Base-by-base conservation (phyloP, 1,140 invertebrate species). In the Latrodectus geometricus region DNA sequence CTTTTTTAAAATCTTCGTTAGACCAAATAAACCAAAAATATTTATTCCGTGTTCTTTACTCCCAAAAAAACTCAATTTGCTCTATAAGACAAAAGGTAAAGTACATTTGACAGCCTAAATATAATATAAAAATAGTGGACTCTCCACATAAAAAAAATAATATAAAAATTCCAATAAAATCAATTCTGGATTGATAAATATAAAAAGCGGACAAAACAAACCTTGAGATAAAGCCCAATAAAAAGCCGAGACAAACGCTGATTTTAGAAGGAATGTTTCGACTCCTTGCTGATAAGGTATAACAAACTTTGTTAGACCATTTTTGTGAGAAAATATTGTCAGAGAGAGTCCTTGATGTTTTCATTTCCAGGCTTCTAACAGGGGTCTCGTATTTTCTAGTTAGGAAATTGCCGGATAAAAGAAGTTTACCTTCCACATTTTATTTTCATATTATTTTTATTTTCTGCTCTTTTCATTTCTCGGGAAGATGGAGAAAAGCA, bases 391-490 rank as follows among this genome's bases (percentile, higher is more conserved):
- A 68, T 79, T 79, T 79, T 79, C 77, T 79, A 79, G 77, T 79
- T 79, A 79, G 77, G 77, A 79, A 66, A 79, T 79, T 79, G 61
- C 48, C 68, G 77, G 77, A 79, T 79, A 79, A 79, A 76, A 76
- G 74, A 76, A 76, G 74, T 76, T 76, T 76, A 7, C 15, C 54
- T 0, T 61, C 11, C 7, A 50, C 72, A 48, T 20, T 76, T 76
- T 76, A 54, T 76, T 20, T 50, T 15, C 9, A 35, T 61, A 61
- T 61, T 61, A 11, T 61, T 61, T 61, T 61, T 61, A 61, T 61
- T 61, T 61, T 61, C 17, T 61, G 17, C 17, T 61, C 54, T 61
- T 61, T 61, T 61, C 54, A 61, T 61, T 17, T 61, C 17, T 11
- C 17, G 17, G 11, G 8, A 17, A 61, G 54, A 17, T 14, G n/a